Evolutionary conservation across 2,888 invertebrate species (phyloP), one percentile per base, ranked within the genome.

Genomic region (Drosophila sordidula): DNA sequence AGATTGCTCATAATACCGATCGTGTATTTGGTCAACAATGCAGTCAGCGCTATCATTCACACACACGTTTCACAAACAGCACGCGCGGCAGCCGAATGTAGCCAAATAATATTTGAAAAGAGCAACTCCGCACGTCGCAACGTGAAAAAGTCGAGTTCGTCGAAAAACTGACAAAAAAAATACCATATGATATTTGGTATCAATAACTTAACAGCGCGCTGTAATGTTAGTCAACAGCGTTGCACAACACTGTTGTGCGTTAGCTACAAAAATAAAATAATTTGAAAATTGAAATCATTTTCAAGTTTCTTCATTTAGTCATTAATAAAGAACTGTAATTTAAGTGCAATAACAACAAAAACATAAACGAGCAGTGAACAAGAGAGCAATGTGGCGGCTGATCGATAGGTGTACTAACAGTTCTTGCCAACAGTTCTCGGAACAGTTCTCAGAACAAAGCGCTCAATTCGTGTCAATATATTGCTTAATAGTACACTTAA

Each of bases 1-100:
- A 90, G 77, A 81, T 91, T 92, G 86, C 89, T 92, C 91, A 91
- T 92, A 84, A 90, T 91, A 89, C 89, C 90, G 76, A 91, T 81
- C 64, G 91, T 91, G 61, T 91, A 91, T 83, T 91, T 91, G 67
- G 91, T 91, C 77, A 92, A 70, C 74, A 92, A 88, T 75, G 91
- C 91, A 84, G 91, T 92, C 90, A 92, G 84, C 77, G 92, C 90
- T 91, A 92, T 90, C 92, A 92, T 92, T 89, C 91, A 92, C 88
- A 66, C 62, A 57, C 75, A 64, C 75, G 64, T 70, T 75, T 3
- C 34, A 34, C 69, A 67, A 78, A 56, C 70, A 59, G 68, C 64
- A 64, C 78, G 78, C 80, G 67, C 70, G 70, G 38, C 58, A 54
- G 73, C 64, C 51, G 67, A 75, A 69, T 70, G 64, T 65, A 72